A percentile compares a stretch with the other conserved stretches of the same genome.
Evolutionary conservation across 2,888 invertebrate species (phyloP).

Genomic region (Cactoblastis cactorum): DNA sequence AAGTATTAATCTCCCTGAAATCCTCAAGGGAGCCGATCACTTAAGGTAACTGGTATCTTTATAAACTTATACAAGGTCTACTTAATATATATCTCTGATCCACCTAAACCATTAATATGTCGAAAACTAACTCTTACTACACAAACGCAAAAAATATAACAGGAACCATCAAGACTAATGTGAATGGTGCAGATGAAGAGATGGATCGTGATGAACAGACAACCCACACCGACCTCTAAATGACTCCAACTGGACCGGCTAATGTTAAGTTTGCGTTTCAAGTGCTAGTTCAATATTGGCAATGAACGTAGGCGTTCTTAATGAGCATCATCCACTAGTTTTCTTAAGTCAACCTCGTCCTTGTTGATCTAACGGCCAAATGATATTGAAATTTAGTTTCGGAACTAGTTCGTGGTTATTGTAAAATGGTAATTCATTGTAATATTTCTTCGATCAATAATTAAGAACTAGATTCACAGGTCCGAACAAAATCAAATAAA

Average conservation of each 20-base stretch:
- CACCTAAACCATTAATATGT: too few species aligned
- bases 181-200: neutral
- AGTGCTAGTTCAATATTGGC: conserved; percentile 46
- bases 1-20: too few species aligned
- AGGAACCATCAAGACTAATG: conserved; percentile 2
- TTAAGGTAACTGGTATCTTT: too few species aligned
- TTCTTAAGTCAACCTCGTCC: conserved; percentile 21
- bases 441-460: too few species aligned
- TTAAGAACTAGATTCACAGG: too few species aligned
- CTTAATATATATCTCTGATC: too few species aligned
- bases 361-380: conserved; percentile 13
- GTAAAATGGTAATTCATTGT: neutral
- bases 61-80: too few species aligned
- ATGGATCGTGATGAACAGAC: neutral
- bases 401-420: neutral
- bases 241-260: conserved; percentile 25
- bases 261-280: conserved; percentile 32
- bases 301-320: conserved; percentile 34
- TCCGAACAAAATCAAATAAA: too few species aligned
- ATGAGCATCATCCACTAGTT: conserved; percentile 39
- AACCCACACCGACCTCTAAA: conserved; percentile 17
- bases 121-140: too few species aligned
- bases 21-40: too few species aligned
- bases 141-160: neutral
- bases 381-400: conserved; percentile 3